These are phyloP conservation scores for Blennius ocellaris DNA, from an alignment of 2,113 vertebrate genomes.

Conservation along the genomic window DNA sequence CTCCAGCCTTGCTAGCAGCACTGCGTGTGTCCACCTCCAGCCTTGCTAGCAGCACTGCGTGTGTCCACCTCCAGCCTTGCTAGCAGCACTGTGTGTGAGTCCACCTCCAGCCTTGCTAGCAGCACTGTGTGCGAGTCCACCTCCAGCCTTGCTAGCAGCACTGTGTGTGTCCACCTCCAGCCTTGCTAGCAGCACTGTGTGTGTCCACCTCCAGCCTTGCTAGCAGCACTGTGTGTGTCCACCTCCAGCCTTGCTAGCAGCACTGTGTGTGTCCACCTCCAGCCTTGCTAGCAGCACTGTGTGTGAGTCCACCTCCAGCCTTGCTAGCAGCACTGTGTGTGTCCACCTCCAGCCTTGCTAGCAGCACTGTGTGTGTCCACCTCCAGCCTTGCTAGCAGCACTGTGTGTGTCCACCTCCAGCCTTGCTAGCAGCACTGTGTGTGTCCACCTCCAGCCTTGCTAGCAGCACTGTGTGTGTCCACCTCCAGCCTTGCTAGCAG, in stretches of 20 bases:
- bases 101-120: constrained; percentile 60
- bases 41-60: constrained; percentile 44
- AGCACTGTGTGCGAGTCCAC: constrained; percentile 53
- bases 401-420: constrained; percentile 56
- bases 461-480: constrained; percentile 51
- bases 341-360: constrained; percentile 61
- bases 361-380: constrained; percentile 53
- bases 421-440: constrained; percentile 44
- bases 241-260: constrained; percentile 59
- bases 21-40: constrained; percentile 56
- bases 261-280: constrained; percentile 56
- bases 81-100: constrained; percentile 47
- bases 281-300: constrained; percentile 46
- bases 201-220: constrained; percentile 59
- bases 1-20: constrained; percentile 55
- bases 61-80: constrained; percentile 59
- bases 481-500: constrained; percentile 59
- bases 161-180: constrained; percentile 56
- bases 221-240: constrained; percentile 51
- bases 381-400: constrained; percentile 55
- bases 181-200: constrained; percentile 44
- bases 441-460: constrained; percentile 59
- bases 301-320: constrained; percentile 60
- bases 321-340: constrained; percentile 45
- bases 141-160: constrained; percentile 55